Base-by-base conservation (phyloP, 2,113 vertebrate genomes). In the Cynoglossus semilaevis region DNA sequence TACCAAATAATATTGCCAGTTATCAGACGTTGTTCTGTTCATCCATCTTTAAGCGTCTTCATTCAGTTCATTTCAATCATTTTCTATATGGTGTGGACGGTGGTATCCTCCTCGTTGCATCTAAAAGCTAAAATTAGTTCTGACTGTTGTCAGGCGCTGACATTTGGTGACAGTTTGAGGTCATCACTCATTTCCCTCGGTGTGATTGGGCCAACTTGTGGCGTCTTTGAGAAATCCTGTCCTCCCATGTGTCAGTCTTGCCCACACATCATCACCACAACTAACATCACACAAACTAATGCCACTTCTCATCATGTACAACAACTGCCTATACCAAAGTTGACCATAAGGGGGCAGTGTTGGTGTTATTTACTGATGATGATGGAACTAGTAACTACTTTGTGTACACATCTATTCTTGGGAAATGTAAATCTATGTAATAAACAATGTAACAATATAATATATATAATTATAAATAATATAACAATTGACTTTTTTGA, bases 261-360 rank as follows among this genome's bases (percentile, higher is more conserved):
- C 65, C 65, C 68, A 58, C 62, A 46, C 61, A 15, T 67, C 80
- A 68, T 29, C 47, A 63, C 9, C 22, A 34, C 49, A 51, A 17
- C 79, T 4, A 6, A 76, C 50, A 61, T 59, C 74, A 57, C 50
- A 64, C 35, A 36, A 38, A 16, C 49, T 51, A 36, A 8, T 17
- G 65, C 15, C 34, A 22, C 13, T 1, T 58, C 42, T 29, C 44
- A 54, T 42, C 43, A 9, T 38, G 15, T 52, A 67, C 65, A 34
- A 4, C 13, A 41, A 52, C 7, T 45, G 36, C 35, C 49, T 42
- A 42, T 47, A 18, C 54, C 7, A 0, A 35, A 29, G 17, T 42
- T 58, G n/a, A 18, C 43, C 77, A 67, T 70, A 50, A 13, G 22
- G 79, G 63, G 79, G 79, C 76, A 72, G 19, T 76, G 54, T 70